Base-by-base conservation (phyloP, 2,797 vertebrate species). In the Taenioides sp. region DNA sequence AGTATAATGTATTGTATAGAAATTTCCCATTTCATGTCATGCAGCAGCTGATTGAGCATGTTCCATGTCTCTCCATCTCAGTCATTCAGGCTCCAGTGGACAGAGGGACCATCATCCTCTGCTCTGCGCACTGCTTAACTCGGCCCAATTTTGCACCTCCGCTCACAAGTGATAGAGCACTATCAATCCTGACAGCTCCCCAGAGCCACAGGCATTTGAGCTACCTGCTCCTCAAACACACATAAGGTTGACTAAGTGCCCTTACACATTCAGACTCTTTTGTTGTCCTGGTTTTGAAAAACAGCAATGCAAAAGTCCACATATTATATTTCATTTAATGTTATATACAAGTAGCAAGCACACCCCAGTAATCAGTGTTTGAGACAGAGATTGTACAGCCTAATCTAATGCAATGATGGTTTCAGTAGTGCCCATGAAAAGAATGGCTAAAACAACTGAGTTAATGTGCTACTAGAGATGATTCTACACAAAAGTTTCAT, bases 181-280 rank as follows among this genome's bases (percentile, higher is more conserved):
- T 92, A 93, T 93, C 92, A 93, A 86, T 91, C 93, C 90, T 94
- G 93, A 94, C 93, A 94, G 93, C 89, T 91, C 87, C 86, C 88
- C 80, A 71, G 87, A 90, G 89, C 91, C 89, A 85, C 85, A 86
- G 90, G 91, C 91, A 90, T 92, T 93, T 92, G 84, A 91, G 87
- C 83, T 76, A 72, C 67, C 71, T 74, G 76, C 74, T 80, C 71
- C 79, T 78, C 50, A 73, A 74, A 79, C 66, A 34, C 71, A 64
- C 59, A 62, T 49, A 61, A 27, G 49, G 23, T 65, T 65, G 40
- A 65, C 63, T 49, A 43, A 28, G 14, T 14, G 23, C 40, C 43
- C 63, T 65, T 64, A 47, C 37, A 43, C 43, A 20, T 65, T 63
- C 40, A n/a, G 20, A 62, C 23, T 25, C 22, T 10, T 65, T 65